Evolutionary conservation across 2,113 vertebrate genomes (phyloP).

Genomic region (Elachura formosa): DNA sequence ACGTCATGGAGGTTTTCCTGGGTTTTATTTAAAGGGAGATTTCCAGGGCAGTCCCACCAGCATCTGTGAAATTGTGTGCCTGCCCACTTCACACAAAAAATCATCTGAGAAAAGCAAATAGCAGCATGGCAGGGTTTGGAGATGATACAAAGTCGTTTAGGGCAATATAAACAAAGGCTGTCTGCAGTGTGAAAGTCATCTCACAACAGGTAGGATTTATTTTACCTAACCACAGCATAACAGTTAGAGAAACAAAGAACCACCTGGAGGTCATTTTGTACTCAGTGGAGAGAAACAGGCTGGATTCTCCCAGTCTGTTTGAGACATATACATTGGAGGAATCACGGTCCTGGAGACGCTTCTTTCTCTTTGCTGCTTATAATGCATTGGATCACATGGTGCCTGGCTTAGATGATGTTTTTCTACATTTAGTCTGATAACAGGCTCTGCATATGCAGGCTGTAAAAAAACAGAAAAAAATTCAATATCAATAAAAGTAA

Average conservation of each 20-base stretch:
- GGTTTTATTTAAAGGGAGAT: not conserved
- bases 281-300: not conserved
- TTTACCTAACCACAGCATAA: not conserved
- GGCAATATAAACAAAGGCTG: not conserved
- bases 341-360: not conserved
- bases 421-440: not conserved
- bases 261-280: not conserved
- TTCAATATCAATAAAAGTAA: not conserved
- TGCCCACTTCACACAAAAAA: not conserved
- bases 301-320: not conserved
- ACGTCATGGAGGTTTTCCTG: not conserved
- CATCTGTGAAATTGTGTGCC: not conserved
- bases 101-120: not conserved
- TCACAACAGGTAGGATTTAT: not conserved
- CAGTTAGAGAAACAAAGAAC: not conserved
- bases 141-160: not conserved
- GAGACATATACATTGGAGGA: not conserved
- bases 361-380: not conserved
- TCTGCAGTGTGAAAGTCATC: not conserved
- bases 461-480: constrained; percentile 17
- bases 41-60: not conserved
- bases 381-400: not conserved
- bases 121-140: not conserved
- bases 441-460: not conserved
- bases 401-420: not conserved